A percentile compares a stretch with the other conserved stretches of the same genome.
These are phyloP conservation scores for Sepioteuthis lessoniana DNA, from an alignment of 2,888 invertebrate species.

Conservation along the genomic window DNA sequence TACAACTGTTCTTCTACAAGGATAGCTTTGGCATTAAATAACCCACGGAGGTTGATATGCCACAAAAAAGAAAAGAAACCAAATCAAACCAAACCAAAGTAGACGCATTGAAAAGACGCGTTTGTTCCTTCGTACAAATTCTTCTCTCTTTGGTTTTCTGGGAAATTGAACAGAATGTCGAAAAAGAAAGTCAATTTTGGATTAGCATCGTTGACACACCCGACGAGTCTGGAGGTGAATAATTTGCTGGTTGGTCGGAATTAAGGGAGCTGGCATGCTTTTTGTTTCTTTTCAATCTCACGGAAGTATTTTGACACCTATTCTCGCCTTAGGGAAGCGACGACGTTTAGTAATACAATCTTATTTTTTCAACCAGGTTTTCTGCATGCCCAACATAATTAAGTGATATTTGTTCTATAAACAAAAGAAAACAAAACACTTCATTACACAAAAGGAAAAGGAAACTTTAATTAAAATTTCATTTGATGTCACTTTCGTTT, in stretches of 20 bases:
- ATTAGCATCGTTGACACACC: neutral
- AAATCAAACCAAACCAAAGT: no score
- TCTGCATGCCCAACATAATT: neutral
- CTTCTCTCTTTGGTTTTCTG: no score
- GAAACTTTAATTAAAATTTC: neutral
- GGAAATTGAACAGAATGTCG: no score
- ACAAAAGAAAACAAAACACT: slow-evolving; percentile 3
- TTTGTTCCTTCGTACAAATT: no score
- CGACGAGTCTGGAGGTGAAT: neutral
- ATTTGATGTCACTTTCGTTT: neutral
- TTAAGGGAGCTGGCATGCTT: neutral
- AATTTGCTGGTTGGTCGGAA: neutral
- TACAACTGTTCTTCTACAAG: no score
- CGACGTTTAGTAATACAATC: neutral
- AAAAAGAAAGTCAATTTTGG: neutral
- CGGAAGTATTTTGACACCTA: slow-evolving; percentile 14
- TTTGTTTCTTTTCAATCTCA: neutral
- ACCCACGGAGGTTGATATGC: no score
- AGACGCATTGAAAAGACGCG: no score
- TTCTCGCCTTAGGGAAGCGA: neutral
- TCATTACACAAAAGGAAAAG: neutral
- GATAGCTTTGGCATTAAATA: no score
- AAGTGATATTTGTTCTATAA: slow-evolving; percentile 33
- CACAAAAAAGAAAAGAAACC: no score
- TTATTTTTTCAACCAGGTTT: neutral